Conservation (phyloP, 2,888 invertebrate species). For the Drosophila pegasa region DNA sequence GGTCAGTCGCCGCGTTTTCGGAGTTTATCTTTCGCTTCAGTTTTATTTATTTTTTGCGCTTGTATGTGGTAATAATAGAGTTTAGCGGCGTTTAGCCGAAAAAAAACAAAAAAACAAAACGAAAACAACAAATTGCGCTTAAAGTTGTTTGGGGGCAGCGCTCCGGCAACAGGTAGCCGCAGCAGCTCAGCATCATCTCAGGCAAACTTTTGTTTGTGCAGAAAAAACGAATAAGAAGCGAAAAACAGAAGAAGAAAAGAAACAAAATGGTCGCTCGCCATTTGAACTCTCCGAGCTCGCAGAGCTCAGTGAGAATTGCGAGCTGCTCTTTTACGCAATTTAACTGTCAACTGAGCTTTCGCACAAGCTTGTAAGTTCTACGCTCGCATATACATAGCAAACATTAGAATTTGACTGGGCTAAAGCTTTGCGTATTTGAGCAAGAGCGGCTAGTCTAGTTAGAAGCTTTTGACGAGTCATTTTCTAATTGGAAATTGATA, state of each 20-base stretch:
- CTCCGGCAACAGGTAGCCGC: slow-evolving; percentile 45
- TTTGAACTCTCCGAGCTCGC: slow-evolving; percentile 26
- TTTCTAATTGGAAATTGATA: not conserved
- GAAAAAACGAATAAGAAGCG: too few relatives aligned
- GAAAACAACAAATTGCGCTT: slow-evolving; percentile 13
- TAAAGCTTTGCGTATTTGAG: not conserved
- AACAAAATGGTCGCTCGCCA: slow-evolving; percentile 20
- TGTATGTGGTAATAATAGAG: slow-evolving; percentile 58
- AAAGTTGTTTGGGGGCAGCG: slow-evolving; percentile 26
- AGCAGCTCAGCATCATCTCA: slow-evolving; percentile 15
- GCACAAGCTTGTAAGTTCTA: slow-evolving; percentile 15
- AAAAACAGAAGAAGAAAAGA: not conserved
- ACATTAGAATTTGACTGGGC: not conserved
- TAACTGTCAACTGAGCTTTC: slow-evolving; percentile 34
- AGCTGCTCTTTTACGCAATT: slow-evolving; percentile 22
- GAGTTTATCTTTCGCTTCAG: slow-evolving; percentile 31
- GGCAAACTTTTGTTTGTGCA: slow-evolving; percentile 33
- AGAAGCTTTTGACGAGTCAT: not conserved
- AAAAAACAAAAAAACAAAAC: too few relatives aligned
- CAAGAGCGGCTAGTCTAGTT: not conserved
- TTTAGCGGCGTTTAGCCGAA: slow-evolving; percentile 49
- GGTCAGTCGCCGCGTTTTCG: slow-evolving; percentile 29
- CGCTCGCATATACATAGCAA: slow-evolving; percentile 3
- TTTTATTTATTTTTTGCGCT: slow-evolving; percentile 25
- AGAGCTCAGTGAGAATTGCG: not conserved